Percentiles rank a stretch among this genome's conserved stretches.
These are phyloP conservation scores for Pterophyllum scalare DNA, from an alignment of 2,113 vertebrate species.

Conservation along the genomic window DNA sequence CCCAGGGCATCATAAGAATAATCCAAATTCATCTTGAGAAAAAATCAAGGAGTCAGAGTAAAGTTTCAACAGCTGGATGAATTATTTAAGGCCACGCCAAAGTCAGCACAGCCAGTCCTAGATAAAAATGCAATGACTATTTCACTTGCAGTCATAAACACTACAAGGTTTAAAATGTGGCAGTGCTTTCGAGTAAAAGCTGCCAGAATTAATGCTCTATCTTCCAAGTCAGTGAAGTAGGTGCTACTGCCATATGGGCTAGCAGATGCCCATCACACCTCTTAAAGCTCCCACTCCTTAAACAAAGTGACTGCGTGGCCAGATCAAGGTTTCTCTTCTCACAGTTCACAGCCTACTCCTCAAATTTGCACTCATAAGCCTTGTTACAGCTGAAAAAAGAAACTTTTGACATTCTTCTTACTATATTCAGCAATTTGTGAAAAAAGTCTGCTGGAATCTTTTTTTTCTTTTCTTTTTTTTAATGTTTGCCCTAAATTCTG, in stretches of 20 bases:
- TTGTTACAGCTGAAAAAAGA: slow-evolving; percentile 9
- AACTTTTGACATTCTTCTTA: slow-evolving; percentile 32
- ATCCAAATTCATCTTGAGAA: background rate
- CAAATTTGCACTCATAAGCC: slow-evolving; percentile 13
- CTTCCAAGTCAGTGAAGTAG: slow-evolving; percentile 19
- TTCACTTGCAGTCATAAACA: background rate
- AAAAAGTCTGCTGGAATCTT: slow-evolving; percentile 28
- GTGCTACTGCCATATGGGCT: slow-evolving; percentile 32
- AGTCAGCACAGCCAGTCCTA: background rate
- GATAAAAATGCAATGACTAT: background rate
- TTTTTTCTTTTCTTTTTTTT: background rate
- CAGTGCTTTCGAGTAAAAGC: slow-evolving; percentile 12
- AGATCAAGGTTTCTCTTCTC: slow-evolving; percentile 14
- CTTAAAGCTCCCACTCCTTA: background rate
- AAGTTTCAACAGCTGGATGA: background rate
- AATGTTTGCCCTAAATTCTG: slow-evolving; percentile 53
- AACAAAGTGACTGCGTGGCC: background rate
- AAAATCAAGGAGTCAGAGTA: background rate
- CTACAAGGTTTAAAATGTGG: background rate
- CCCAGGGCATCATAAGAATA: background rate
- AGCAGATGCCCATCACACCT: slow-evolving; percentile 35
- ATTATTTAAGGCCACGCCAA: background rate
- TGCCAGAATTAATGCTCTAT: slow-evolving; percentile 4
- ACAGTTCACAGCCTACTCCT: background rate
- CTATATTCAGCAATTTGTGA: slow-evolving; percentile 1